Conservation (phyloP, 2,888 invertebrate genomes). For the Crematogaster levior region DNA sequence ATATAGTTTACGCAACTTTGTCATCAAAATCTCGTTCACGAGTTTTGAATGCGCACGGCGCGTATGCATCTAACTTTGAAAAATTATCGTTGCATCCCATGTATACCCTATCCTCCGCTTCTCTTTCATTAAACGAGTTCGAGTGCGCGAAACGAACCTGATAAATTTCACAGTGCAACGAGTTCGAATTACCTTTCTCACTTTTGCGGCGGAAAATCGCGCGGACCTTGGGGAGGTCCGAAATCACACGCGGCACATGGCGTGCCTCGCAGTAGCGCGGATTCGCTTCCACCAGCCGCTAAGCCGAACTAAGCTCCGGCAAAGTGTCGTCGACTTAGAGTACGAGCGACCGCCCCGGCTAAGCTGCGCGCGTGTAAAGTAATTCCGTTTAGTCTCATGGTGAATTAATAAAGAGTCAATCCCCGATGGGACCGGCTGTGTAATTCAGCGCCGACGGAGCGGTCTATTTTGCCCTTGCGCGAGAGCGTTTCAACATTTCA, state of each 20-base stretch:
- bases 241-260: slow-evolving; percentile 13
- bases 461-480: slow-evolving; percentile 26
- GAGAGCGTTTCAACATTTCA: slow-evolving; percentile 7
- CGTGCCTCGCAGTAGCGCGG: slow-evolving; percentile 23
- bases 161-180: slow-evolving; percentile 32
- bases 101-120: slow-evolving; percentile 6
- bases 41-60: not conserved
- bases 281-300: slow-evolving; percentile 61
- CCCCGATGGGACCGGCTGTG: slow-evolving; percentile 42
- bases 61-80: not conserved
- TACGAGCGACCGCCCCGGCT: slow-evolving; percentile 32
- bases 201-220: slow-evolving; percentile 21
- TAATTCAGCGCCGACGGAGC: slow-evolving; percentile 25
- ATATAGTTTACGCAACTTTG: not conserved
- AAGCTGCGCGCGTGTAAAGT: slow-evolving; percentile 68
- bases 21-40: slow-evolving; percentile 6
- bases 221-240: not conserved
- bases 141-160: slow-evolving; percentile 11
- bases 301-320: slow-evolving; percentile 64
- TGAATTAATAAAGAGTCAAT: slow-evolving; percentile 80
- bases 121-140: slow-evolving; percentile 28
- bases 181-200: slow-evolving; percentile 30
- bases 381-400: slow-evolving; percentile 75
- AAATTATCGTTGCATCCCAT: not conserved
- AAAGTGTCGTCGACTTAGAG: slow-evolving; percentile 64